Base-by-base conservation (phyloP, 2,113 vertebrate genomes). In the Phycodurus eques region DNA sequence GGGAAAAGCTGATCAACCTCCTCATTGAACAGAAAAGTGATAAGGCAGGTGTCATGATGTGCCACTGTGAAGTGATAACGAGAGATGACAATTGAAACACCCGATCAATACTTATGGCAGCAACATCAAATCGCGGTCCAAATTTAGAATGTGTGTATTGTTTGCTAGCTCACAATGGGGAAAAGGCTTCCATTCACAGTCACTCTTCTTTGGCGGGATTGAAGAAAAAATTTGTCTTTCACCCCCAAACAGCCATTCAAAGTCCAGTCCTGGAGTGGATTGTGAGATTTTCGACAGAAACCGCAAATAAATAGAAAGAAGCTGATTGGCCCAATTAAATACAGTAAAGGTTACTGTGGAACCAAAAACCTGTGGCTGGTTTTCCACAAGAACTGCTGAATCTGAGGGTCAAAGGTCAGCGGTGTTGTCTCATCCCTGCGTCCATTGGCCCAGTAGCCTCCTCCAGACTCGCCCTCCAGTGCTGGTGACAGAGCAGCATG, bases 371-470 rank as follows among this genome's bases (percentile, higher is more conserved):
- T 81, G n/a, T 80, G 67, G 76, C 85, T 89, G 73, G 77, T 80
- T 71, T 85, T 78, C 91, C 91, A 92, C 64, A 92, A 80, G 74
- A 76, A 63, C 15, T 67, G 73, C 79, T 86, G 89, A 69, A 92
- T 79, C 51, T 84, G 70, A 4, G 81, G 79, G 73, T 90, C 81
- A 70, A 82, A 85, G 51, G 83, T 85, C 7, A 47, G 51, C 0
- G 72, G 70, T 19, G 87, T 76, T 72, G 88, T 88, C 73, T 73
- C 77, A 76, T 83, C 78, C 59, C 71, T 69, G 60, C 22, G 68
- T 20, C 91, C 91, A 35, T 84, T 85, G 70, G 80, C 79, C 81
- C 89, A 86, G 73, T 88, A 89, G 82, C 88, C 89, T 73, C 85
- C 86, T 20, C 84, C 85, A 15, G 69, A 44, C 39, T 83, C 76